Evolutionary conservation across 2,113 vertebrate species (phyloP).

Genomic region (Poicephalus gulielmi): DNA sequence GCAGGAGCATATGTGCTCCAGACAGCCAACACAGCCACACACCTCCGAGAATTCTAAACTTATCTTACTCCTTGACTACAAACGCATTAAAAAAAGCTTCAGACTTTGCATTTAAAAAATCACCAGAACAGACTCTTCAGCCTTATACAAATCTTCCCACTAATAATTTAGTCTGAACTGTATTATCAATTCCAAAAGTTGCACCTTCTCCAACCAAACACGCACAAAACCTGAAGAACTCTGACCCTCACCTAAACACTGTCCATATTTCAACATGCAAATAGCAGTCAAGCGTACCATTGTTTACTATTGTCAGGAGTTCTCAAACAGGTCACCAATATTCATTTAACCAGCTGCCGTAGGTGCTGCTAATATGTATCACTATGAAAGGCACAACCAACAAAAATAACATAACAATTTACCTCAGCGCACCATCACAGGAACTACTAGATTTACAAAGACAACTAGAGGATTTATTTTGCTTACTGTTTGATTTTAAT

Average conservation of each 20-base stretch:
- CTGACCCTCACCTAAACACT: background rate
- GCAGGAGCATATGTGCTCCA: background rate
- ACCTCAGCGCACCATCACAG: background rate
- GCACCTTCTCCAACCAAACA: background rate
- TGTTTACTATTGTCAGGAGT: background rate
- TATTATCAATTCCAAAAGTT: background rate
- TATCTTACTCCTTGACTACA: background rate
- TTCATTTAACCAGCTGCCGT: background rate
- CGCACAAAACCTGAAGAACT: background rate
- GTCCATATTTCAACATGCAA: background rate
- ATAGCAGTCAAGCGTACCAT: background rate
- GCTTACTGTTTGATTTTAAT: background rate
- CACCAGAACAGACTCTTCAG: background rate
- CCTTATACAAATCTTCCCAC: background rate
- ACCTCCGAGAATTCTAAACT: background rate
- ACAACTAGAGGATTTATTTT: background rate
- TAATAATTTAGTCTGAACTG: background rate
- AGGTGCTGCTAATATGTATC: background rate
- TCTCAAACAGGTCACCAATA: background rate
- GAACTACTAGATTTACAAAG: background rate
- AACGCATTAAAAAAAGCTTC: background rate
- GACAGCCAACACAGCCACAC: background rate
- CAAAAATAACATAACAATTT: background rate
- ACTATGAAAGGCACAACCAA: background rate
- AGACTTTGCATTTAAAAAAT: background rate